phyloP scores from a whole-genome alignment of 2,113 vertebrate species.

The Brienomyrus brachyistius region DNA sequence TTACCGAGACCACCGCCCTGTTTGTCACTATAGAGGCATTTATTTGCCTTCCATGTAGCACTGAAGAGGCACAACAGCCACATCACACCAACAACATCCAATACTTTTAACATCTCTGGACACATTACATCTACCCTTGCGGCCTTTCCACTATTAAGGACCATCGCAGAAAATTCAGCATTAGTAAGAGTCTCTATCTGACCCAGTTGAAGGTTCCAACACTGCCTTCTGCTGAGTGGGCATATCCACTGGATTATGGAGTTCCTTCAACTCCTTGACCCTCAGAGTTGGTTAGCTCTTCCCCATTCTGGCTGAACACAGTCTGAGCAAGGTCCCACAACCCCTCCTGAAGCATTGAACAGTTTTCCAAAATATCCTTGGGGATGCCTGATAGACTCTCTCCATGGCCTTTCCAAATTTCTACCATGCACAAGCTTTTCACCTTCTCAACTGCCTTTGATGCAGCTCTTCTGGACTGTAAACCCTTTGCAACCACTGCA shows the following conservation, averaged over 20 bases:
- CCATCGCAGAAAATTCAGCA: background rate
- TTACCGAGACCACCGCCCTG: constrained; percentile 18
- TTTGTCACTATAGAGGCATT: background rate
- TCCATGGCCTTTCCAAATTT: background rate
- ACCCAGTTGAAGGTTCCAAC: background rate
- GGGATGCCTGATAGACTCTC: background rate
- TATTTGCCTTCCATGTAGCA: background rate
- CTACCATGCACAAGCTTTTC: background rate
- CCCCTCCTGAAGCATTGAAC: background rate
- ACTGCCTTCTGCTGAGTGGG: background rate
- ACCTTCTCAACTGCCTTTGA: background rate
- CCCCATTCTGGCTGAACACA: background rate
- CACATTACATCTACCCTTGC: background rate
- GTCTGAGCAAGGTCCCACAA: background rate
- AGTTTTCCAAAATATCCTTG: background rate
- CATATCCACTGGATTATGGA: background rate
- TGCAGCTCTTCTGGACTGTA: background rate
- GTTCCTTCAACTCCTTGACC: background rate
- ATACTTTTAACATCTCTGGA: background rate
- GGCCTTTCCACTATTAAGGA: background rate
- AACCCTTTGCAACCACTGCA: too few species aligned
- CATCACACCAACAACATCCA: background rate
- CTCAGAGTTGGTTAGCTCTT: background rate
- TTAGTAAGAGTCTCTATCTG: background rate
- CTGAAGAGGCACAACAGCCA: background rate